Conservation (phyloP, 2,113 vertebrate genomes). For the Periophthalmus modestus region DNA sequence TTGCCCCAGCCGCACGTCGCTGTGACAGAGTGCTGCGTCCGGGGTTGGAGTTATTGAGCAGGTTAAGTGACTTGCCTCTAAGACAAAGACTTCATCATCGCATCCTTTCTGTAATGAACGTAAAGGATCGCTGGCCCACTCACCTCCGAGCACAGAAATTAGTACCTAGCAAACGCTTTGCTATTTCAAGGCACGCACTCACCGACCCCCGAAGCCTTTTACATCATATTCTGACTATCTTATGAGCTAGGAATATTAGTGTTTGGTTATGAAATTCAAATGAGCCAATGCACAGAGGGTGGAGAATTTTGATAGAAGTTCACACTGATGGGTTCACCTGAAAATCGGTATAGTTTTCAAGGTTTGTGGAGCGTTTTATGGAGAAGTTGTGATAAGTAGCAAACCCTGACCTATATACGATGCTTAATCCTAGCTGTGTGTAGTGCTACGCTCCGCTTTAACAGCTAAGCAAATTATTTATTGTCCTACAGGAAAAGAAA, state of each 20-base stretch:
- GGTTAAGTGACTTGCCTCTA: conserved; percentile 76
- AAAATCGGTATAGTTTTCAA: conserved; percentile 49
- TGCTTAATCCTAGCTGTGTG: conserved; percentile 38
- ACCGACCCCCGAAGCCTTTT: conserved; percentile 65
- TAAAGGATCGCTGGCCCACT: conserved; percentile 67
- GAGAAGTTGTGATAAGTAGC: conserved; percentile 45
- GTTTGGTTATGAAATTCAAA: conserved; percentile 76
- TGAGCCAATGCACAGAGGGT: conserved; percentile 54
- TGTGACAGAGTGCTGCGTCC: conserved; percentile 60
- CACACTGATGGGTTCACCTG: conserved; percentile 33
- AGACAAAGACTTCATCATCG: conserved; percentile 74
- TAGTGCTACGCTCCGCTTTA: conserved; percentile 26
- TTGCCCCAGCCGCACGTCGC: conserved; percentile 40
- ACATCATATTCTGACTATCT: conserved; percentile 61
- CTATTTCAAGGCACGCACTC: conserved; percentile 48
- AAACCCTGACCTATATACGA: conserved; percentile 31
- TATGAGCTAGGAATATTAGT: conserved; percentile 68
- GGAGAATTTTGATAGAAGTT: conserved; percentile 66
- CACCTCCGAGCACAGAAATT: conserved; percentile 69
- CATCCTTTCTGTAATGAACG: conserved; percentile 71
- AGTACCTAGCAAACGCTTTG: conserved; percentile 56
- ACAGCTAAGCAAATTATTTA: conserved; percentile 38
- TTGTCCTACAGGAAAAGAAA: conserved; percentile 24
- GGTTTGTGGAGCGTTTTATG: conserved; percentile 40
- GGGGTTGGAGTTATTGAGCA: conserved; percentile 43